phyloP scores from a whole-genome alignment of 2,888 invertebrate species.

The Conus canariensis region DNA sequence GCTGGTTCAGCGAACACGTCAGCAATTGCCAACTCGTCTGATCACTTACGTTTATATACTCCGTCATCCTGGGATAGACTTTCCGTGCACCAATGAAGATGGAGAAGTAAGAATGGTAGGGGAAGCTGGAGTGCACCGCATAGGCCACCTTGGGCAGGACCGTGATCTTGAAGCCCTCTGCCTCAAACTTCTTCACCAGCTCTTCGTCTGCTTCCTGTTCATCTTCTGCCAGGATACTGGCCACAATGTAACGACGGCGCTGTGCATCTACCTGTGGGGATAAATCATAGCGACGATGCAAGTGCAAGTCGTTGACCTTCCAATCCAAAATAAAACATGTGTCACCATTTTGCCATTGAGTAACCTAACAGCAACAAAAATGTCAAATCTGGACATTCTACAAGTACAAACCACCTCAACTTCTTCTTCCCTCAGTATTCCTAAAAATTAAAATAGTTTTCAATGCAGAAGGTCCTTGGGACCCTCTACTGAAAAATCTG shows the following conservation, averaged over 20 bases:
- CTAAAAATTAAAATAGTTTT: too few species aligned
- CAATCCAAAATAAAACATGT: too few species aligned
- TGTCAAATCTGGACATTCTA: too few species aligned
- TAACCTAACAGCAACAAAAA: too few species aligned
- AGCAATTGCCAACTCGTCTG: too few species aligned
- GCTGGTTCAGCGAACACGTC: too few species aligned
- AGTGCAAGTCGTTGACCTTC: background rate
- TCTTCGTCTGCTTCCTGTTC: conserved; percentile 62
- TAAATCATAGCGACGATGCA: too few species aligned
- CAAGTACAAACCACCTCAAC: too few species aligned
- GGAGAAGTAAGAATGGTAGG: conserved; percentile 78
- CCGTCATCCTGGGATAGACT: conserved; percentile 78
- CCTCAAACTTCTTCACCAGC: conserved; percentile 62
- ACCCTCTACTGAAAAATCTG: too few species aligned
- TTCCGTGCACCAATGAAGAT: conserved; percentile 78
- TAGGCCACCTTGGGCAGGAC: conserved; percentile 75
- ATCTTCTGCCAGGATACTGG: conserved; percentile 76
- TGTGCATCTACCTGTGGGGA: conserved; percentile 69
- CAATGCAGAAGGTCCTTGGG: too few species aligned
- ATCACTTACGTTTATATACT: conserved; percentile 77
- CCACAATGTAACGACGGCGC: conserved; percentile 78
- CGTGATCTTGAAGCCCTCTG: conserved; percentile 76
- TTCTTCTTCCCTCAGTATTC: too few species aligned
- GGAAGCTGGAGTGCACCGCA: conserved; percentile 79
- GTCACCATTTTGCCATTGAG: too few species aligned